Evolutionary conservation across 2,113 vertebrate genomes (phyloP).

Genomic region (Macquaria australasica): DNA sequence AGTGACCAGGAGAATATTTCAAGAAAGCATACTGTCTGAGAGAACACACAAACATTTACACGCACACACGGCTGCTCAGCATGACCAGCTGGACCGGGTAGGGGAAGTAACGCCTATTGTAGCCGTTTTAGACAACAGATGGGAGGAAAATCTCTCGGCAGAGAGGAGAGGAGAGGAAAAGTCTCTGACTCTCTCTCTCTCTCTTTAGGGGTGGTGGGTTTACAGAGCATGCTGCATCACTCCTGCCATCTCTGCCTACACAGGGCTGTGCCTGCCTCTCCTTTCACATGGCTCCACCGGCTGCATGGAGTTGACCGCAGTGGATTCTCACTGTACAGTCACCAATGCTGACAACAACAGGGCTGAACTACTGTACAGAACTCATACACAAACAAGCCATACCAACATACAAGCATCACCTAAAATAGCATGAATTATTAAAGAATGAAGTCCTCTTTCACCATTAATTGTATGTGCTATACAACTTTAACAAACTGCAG

Average conservation of each 20-base stretch:
- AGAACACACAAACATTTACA: constrained; percentile 46
- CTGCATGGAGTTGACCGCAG: constrained; percentile 39
- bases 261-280: constrained; percentile 62
- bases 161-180: constrained; percentile 32
- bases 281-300: constrained; percentile 52
- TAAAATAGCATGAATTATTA: not conserved
- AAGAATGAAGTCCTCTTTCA: not conserved
- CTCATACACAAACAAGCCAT: not conserved
- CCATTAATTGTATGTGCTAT: constrained; percentile 22
- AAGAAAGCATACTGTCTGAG: constrained; percentile 61
- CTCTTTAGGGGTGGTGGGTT: constrained; percentile 49
- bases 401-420: not conserved
- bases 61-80: constrained; percentile 82
- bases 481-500: constrained; percentile 77
- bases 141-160: constrained; percentile 73
- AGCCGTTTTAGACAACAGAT: constrained; percentile 90
- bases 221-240: constrained; percentile 74
- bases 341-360: constrained; percentile 9
- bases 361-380: not conserved
- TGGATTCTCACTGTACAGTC: constrained; percentile 15
- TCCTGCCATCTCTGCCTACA: constrained; percentile 62
- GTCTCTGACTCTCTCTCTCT: constrained; percentile 19
- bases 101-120: constrained; percentile 85
- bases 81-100: constrained; percentile 83
- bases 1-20: constrained; percentile 62